Conservation (phyloP, 1,140 invertebrate genomes). For the Cotesia typhae region DNA sequence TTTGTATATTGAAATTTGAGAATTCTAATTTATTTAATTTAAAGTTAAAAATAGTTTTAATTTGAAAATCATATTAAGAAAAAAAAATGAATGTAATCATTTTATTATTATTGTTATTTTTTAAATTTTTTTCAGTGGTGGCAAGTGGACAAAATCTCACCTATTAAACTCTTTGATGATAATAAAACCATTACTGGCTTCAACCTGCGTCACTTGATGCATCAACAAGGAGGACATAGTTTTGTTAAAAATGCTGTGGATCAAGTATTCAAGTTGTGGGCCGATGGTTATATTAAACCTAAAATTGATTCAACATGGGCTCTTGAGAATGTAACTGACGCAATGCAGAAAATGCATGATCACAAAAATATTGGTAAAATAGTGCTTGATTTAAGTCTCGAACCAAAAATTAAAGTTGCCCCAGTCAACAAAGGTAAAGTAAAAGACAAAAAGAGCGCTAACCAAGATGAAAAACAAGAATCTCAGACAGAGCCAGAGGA, state of each 20-base stretch:
- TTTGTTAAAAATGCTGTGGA: conserved; percentile 76
- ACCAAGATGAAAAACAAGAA: conserved; percentile 73
- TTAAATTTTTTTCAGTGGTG: conserved; percentile 75
- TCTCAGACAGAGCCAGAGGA: conserved; percentile 64
- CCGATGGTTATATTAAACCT: conserved; percentile 80
- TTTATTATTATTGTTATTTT: conserved; percentile 20
- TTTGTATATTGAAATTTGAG: too few species aligned
- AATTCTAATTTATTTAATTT: too few species aligned
- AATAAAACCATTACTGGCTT: conserved; percentile 86
- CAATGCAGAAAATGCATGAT: conserved; percentile 93
- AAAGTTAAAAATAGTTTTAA: too few species aligned
- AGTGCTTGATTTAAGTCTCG: conserved; percentile 80
- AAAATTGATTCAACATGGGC: conserved; percentile 86
- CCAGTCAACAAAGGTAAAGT: conserved; percentile 77
- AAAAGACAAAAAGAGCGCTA: conserved; percentile 76
- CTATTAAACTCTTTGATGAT: conserved; percentile 88
- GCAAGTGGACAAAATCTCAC: conserved; percentile 90
- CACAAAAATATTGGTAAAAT: conserved; percentile 91
- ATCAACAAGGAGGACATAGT: conserved; percentile 78
- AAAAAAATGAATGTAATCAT: conserved; percentile 9
- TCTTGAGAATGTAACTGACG: conserved; percentile 85
- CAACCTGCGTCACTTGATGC: conserved; percentile 84
- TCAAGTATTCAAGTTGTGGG: conserved; percentile 79
- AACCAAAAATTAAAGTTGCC: conserved; percentile 80
- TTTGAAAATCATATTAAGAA: neutral